A percentile compares a stretch with the other conserved stretches of the same genome.
phyloP scores from a whole-genome alignment of 2,113 vertebrate genomes.

The Mus pahari region DNA sequence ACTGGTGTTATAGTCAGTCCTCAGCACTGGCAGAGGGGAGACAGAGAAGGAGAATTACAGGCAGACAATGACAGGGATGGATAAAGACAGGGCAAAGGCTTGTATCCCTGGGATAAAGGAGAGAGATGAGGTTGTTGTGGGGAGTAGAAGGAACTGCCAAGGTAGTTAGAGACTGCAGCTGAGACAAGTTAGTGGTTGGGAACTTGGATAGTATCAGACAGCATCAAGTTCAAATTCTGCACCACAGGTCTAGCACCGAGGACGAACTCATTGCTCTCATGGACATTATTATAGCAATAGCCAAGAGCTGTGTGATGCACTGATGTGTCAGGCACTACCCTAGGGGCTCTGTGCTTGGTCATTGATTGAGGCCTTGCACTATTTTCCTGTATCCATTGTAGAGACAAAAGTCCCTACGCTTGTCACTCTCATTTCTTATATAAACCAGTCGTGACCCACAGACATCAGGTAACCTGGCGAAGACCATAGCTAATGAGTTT shows the following conservation, averaged over 20 bases:
- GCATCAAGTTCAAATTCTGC: neutral
- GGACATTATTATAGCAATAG: neutral
- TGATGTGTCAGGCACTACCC: neutral
- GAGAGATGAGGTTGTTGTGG: neutral
- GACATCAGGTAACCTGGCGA: neutral
- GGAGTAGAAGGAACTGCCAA: neutral
- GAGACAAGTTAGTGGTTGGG: neutral
- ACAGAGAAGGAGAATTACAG: neutral
- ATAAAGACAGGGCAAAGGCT: neutral
- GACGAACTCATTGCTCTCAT: neutral
- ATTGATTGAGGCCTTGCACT: neutral
- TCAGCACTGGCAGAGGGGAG: neutral
- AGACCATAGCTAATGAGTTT: neutral
- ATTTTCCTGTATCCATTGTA: neutral
- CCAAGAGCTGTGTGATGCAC: neutral
- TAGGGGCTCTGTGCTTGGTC: neutral
- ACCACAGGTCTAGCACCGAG: neutral
- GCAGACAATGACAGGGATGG: neutral
- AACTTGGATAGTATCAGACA: neutral
- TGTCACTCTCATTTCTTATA: neutral
- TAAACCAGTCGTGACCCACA: neutral
- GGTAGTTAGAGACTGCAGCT: neutral
- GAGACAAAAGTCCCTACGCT: neutral
- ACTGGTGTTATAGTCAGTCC: neutral
- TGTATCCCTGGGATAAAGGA: neutral